These are phyloP conservation scores for Temnothorax rugatulus DNA, from an alignment of 2,888 invertebrate species.

Conservation along the genomic window DNA sequence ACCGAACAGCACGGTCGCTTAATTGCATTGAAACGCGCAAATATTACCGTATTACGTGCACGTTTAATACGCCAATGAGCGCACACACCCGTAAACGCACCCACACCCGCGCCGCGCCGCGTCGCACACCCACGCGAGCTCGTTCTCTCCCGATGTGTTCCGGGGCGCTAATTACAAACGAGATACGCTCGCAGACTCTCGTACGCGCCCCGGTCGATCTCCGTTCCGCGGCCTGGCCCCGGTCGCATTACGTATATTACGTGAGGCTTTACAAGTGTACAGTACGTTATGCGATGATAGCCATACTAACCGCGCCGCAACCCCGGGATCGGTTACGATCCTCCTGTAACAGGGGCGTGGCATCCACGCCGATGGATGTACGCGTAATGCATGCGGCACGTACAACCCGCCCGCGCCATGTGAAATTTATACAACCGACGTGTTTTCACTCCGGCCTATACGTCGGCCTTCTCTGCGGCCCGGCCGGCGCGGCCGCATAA, in stretches of 20 bases:
- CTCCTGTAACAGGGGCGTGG: slow-evolving; percentile 58
- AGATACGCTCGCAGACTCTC: slow-evolving; percentile 41
- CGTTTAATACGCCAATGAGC: slow-evolving; percentile 29
- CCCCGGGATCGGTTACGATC: slow-evolving; percentile 47
- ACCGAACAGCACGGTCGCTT: slow-evolving; percentile 55
- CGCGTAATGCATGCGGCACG: slow-evolving; percentile 37
- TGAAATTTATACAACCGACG: slow-evolving; percentile 38
- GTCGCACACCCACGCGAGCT: slow-evolving; percentile 19
- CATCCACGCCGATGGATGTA: slow-evolving; percentile 49
- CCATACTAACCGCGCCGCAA: slow-evolving; percentile 27
- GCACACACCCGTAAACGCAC: slow-evolving; percentile 11
- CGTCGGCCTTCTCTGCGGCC: slow-evolving; percentile 17
- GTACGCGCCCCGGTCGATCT: slow-evolving; percentile 5
- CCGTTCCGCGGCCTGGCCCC: not conserved
- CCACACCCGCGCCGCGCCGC: slow-evolving; percentile 31
- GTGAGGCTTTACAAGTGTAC: slow-evolving; percentile 41
- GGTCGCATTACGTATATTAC: slow-evolving; percentile 49
- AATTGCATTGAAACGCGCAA: slow-evolving; percentile 63
- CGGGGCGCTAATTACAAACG: slow-evolving; percentile 64
- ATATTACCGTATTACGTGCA: slow-evolving; percentile 59
- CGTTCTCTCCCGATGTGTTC: slow-evolving; percentile 14
- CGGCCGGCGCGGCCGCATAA: slow-evolving; percentile 24
- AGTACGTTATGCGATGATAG: slow-evolving; percentile 59
- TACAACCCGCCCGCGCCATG: slow-evolving; percentile 6
- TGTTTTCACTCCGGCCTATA: slow-evolving; percentile 44